These are phyloP conservation scores for Myotis lucifugus DNA, from an alignment of 2,113 vertebrate species.

Conservation along the genomic window DNA sequence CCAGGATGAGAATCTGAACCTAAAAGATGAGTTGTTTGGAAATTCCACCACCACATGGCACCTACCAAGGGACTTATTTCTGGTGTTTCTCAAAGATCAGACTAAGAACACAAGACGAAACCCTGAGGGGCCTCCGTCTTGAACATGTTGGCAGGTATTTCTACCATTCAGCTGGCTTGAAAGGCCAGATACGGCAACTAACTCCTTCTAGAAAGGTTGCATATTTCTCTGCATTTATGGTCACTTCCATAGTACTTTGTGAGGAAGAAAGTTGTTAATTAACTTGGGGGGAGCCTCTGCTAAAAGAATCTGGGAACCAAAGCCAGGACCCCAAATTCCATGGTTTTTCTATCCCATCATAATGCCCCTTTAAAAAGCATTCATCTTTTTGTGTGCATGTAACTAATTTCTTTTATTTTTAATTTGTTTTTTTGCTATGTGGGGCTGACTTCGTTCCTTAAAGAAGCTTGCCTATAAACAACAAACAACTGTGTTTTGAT, in stretches of 20 bases:
- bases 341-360: not conserved
- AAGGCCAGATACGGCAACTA: not conserved
- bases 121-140: not conserved
- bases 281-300: not conserved
- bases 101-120: not conserved
- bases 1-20: not conserved
- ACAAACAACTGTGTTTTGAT: constrained; percentile 1
- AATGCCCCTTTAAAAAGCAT: not conserved
- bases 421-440: not conserved
- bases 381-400: not conserved
- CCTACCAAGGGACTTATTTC: not conserved
- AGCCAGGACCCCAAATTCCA: not conserved
- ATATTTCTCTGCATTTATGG: not conserved
- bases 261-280: not conserved
- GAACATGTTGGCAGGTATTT: not conserved
- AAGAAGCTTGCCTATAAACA: not conserved
- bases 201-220: not conserved
- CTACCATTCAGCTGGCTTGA: not conserved
- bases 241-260: not conserved
- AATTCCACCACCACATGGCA: not conserved
- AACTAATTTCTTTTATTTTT: not conserved
- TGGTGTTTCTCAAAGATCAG: too few relatives aligned
- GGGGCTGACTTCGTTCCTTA: not conserved
- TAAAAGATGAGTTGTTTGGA: not conserved
- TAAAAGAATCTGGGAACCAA: not conserved